Conservation (phyloP, 2,797 vertebrate genomes). For the Lates japonicus region DNA sequence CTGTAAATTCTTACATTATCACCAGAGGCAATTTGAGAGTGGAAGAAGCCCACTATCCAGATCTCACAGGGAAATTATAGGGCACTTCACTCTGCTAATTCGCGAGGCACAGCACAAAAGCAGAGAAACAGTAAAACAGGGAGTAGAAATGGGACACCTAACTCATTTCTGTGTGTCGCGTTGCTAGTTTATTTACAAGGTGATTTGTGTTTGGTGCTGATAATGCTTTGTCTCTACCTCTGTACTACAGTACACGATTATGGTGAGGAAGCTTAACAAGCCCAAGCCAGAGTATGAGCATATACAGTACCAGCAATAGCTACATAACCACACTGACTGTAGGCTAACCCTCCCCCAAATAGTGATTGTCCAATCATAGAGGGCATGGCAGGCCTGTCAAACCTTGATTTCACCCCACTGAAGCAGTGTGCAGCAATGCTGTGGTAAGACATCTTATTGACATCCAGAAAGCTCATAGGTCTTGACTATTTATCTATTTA, state of each 20-base stretch:
- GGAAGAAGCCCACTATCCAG: too few relatives aligned
- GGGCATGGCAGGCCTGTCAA: background rate
- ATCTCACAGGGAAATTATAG: slow-evolving; percentile 59
- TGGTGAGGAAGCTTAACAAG: background rate
- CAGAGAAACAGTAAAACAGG: slow-evolving; percentile 39
- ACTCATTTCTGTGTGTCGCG: slow-evolving; percentile 18
- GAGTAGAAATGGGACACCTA: slow-evolving; percentile 27
- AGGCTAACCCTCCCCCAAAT: background rate
- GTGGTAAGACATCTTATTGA: too few relatives aligned
- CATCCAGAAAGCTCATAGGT: background rate
- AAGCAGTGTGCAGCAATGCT: background rate
- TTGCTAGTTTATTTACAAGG: slow-evolving; percentile 14
- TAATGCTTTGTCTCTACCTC: slow-evolving; percentile 1
- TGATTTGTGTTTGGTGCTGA: slow-evolving; percentile 20
- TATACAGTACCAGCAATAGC: background rate
- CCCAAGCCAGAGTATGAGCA: background rate
- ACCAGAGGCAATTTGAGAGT: slow-evolving; percentile 71
- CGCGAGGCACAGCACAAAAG: slow-evolving; percentile 55
- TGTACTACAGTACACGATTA: slow-evolving; percentile 5
- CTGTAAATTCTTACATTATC: slow-evolving; percentile 74
- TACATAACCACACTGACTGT: background rate
- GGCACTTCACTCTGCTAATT: slow-evolving; percentile 65
- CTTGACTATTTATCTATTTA: background rate
- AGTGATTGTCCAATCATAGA: background rate
- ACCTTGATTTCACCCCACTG: background rate